These are phyloP conservation scores for Trachemys scripta DNA, from an alignment of 2,113 vertebrate genomes.

Conservation along the genomic window DNA sequence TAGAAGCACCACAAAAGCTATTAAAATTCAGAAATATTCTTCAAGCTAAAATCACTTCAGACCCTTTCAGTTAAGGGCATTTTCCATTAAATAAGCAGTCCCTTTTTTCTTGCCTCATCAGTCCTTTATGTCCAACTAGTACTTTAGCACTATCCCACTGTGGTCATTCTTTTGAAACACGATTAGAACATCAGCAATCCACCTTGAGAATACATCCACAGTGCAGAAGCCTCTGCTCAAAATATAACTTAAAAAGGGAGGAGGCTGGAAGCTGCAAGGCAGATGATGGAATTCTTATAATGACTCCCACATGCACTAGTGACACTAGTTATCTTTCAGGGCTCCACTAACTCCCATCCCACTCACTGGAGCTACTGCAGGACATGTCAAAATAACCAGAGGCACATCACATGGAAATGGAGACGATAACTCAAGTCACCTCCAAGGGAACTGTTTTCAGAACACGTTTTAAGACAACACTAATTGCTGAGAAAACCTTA, in stretches of 20 bases:
- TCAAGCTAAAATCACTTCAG: conserved; percentile 44
- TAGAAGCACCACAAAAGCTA: conserved; percentile 38
- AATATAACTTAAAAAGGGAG: background rate
- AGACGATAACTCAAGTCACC: conserved; percentile 45
- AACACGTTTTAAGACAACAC: conserved; percentile 65
- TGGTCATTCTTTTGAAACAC: conserved; percentile 22
- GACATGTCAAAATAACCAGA: conserved; percentile 3
- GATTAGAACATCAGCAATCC: conserved; percentile 1
- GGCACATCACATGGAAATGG: conserved; percentile 16
- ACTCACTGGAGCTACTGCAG: conserved; percentile 2
- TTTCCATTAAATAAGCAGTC: conserved; percentile 6
- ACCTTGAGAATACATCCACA: conserved; percentile 5
- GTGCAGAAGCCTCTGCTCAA: background rate
- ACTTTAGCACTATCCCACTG: conserved; percentile 17
- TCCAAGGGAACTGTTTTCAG: conserved; percentile 42
- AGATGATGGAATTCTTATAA: background rate
- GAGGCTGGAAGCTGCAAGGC: background rate
- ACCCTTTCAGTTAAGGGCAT: background rate
- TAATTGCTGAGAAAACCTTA: conserved; percentile 71
- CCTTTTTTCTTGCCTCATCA: conserved; percentile 14
- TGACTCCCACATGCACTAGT: background rate
- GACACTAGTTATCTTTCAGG: background rate
- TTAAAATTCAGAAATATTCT: conserved; percentile 51
- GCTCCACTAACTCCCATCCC: background rate
- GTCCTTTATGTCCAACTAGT: conserved; percentile 42